phyloP scores from a whole-genome alignment of 1,140 invertebrate genomes.

The Megathymus violae region DNA sequence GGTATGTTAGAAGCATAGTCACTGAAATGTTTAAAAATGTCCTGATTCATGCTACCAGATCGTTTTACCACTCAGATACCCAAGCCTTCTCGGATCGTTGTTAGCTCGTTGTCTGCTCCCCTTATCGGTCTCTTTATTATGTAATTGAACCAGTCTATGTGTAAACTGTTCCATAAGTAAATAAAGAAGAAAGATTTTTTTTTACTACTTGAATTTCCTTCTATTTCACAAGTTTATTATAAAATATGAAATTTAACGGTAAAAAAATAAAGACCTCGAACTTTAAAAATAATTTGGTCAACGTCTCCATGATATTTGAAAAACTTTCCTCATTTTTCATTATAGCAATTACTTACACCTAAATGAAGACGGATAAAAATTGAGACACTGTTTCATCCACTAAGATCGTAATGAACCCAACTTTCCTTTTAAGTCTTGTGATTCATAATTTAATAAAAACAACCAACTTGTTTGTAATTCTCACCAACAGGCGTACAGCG shows the following conservation, averaged over 20 bases:
- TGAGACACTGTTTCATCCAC: conserved; percentile 7
- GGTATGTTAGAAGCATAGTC: too few species aligned
- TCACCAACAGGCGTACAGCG: too few species aligned
- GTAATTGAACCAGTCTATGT: too few species aligned
- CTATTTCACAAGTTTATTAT: background rate
- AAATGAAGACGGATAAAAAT: conserved; percentile 38
- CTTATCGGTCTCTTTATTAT: too few species aligned
- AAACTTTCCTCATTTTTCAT: conserved; percentile 76
- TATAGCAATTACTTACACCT: conserved; percentile 62
- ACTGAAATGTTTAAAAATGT: too few species aligned
- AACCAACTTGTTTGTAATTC: background rate
- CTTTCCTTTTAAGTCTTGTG: background rate
- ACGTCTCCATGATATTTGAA: conserved; percentile 53
- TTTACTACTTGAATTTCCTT: background rate
- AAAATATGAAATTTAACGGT: conserved; percentile 18
- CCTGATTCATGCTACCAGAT: too few species aligned
- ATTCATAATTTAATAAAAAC: background rate
- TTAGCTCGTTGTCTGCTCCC: too few species aligned
- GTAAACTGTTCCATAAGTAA: too few species aligned
- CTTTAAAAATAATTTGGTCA: conserved; percentile 71
- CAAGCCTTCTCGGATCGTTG: too few species aligned
- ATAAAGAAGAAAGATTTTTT: too few species aligned
- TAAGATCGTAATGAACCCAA: conserved; percentile 4
- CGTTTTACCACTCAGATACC: too few species aligned
- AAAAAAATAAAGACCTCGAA: conserved; percentile 54